A percentile compares a stretch with the other conserved stretches of the same genome.
Conservation (phyloP, 1,140 invertebrate genomes). For the Trachelipus rathkii region DNA sequence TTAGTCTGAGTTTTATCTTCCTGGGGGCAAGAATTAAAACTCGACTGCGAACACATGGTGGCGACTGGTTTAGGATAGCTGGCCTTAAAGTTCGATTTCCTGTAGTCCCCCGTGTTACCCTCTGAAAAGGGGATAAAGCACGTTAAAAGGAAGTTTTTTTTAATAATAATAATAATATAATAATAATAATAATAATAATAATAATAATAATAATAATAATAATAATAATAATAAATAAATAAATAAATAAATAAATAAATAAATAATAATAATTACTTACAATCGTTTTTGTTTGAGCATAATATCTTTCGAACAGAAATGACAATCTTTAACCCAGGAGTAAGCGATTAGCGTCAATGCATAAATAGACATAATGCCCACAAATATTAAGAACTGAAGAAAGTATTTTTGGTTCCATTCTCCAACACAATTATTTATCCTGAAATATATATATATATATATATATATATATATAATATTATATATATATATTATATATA, state of each 20-base stretch:
- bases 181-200: no score
- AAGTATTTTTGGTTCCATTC: slow-evolving; percentile 92
- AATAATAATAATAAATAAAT: no score
- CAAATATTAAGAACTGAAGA: slow-evolving; percentile 83
- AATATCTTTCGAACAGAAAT: slow-evolving; percentile 63
- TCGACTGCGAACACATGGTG: no score
- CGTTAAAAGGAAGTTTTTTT: no score
- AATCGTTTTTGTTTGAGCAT: slow-evolving; percentile 59
- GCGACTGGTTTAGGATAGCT: no score
- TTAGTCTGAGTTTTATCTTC: no score
- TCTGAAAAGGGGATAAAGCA: no score
- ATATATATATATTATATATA: slow-evolving; percentile 15
- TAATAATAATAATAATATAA: no score
- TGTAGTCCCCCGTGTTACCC: no score
- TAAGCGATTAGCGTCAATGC: slow-evolving; percentile 66
- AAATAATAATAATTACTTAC: slow-evolving; percentile 39
- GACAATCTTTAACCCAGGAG: slow-evolving; percentile 71
- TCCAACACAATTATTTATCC: slow-evolving; percentile 92
- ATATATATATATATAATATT: slow-evolving; percentile 9
- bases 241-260: not conserved
- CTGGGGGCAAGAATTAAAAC: no score
- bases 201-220: no score
- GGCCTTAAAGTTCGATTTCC: no score
- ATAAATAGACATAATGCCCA: slow-evolving; percentile 64
- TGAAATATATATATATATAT: not conserved